Base-by-base conservation (phyloP, 2,888 invertebrate species). In the Apotomis turbidana region DNA sequence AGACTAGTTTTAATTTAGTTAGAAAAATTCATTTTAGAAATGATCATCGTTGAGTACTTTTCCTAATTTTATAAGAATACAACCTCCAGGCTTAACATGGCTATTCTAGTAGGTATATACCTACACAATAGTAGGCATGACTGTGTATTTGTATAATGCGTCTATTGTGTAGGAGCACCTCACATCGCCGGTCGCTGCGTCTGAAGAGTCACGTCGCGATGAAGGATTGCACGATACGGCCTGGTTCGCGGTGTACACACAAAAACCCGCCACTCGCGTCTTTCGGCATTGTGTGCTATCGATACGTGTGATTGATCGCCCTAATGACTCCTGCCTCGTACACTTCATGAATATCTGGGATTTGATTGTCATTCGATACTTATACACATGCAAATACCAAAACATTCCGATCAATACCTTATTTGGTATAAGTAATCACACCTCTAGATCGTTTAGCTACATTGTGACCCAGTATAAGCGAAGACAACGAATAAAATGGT, bases 271-370 rank as follows among this genome's bases (percentile, higher is more conserved):
- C 49, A 49, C 49, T 49, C 10, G 5, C 49, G 49, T 49, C 49
- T 49, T 8, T 9, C 49, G 46, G 49, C 55, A 44, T 71, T 71
- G 71, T 71, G 49, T 46, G 66, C 27, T 66, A 55, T 57, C 49
- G 69, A 63, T 70, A 70, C 62, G 69, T 70, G 38, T 71, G 71
- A 71, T 71, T 71, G 71, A 71, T 71, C 57, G 67, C 5, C 61
- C 67, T 67, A 67, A 71, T 71, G 67, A 67, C 61, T 71, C 64
- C 63, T 69, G 61, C 41, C 54, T 57, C 70, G 13, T 44, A 12
- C 55, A 67, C 54, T 67, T 71, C 66, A 71, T 71, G 71, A 71
- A 71, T 67, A 71, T 49, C 69, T 62, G 55, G 55, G 57, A 55
- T 61, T 67, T 41, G 67, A 71, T 61, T 61, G 67, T 55, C 55